Conservation (phyloP, 1,140 invertebrate species). For the Dryas iulia region DNA sequence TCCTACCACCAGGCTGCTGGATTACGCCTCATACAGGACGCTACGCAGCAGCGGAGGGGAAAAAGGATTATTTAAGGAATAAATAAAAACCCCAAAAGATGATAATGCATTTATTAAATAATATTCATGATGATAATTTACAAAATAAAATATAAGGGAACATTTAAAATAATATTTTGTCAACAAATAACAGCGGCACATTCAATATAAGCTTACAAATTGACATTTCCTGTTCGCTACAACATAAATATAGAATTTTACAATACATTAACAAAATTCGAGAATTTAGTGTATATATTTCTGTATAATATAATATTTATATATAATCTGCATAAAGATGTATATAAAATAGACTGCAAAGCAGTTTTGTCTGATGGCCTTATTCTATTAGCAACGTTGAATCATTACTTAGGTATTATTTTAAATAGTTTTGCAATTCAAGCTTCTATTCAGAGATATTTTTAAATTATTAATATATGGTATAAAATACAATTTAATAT, state of each 20-base stretch:
- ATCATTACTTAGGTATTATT: conserved; percentile 11
- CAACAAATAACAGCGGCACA: not conserved
- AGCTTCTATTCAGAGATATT: not conserved
- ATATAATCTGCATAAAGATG: conserved; percentile 1
- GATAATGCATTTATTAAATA: conserved; percentile 42
- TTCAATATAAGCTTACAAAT: not conserved
- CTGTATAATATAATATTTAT: not conserved
- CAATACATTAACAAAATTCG: not conserved
- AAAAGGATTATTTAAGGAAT: no score
- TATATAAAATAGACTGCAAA: conserved; percentile 28
- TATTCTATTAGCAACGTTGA: conserved; percentile 13
- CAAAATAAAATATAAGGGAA: not conserved
- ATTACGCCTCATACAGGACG: no score
- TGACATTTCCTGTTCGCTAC: not conserved
- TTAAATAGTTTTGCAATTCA: not conserved
- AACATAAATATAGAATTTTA: not conserved
- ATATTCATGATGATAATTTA: conserved; percentile 30
- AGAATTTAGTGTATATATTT: not conserved
- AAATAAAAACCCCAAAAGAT: conserved; percentile 17
- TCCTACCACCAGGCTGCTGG: no score
- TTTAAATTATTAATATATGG: not conserved
- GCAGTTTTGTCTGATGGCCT: conserved; percentile 12
- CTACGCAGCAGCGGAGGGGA: no score
- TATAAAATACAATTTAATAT: not conserved
- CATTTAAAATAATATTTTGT: not conserved